Percentiles rank a stretch among this genome's conserved stretches.
These are phyloP conservation scores for Platycheirus albimanus DNA, from an alignment of 2,888 invertebrate genomes.

Conservation along the genomic window DNA sequence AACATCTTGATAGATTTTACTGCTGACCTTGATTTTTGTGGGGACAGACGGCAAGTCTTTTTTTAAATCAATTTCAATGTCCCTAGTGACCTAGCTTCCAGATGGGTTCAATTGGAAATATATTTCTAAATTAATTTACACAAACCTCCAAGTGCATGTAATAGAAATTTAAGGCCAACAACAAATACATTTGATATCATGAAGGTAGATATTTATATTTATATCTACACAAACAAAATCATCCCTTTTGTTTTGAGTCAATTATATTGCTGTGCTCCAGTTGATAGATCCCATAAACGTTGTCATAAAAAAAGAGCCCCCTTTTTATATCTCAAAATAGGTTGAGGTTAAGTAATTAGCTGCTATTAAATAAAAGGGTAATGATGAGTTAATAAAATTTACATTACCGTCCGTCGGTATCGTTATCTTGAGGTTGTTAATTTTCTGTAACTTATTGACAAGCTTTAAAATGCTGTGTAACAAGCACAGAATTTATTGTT, in stretches of 20 bases:
- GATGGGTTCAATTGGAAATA: too few species aligned
- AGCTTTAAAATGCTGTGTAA: too few species aligned
- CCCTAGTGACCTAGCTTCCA: too few species aligned
- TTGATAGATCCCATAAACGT: neutral
- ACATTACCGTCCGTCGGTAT: neutral
- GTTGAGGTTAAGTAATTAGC: slow-evolving; percentile 9
- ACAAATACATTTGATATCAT: too few species aligned
- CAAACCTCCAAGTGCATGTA: too few species aligned
- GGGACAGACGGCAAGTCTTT: neutral
- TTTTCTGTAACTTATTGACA: neutral
- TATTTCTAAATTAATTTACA: too few species aligned
- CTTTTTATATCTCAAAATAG: neutral
- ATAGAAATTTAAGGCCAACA: too few species aligned
- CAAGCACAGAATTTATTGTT: too few species aligned
- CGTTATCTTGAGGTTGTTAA: neutral
- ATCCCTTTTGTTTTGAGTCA: too few species aligned
- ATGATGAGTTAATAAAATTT: slow-evolving; percentile 4
- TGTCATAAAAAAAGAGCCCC: slow-evolving; percentile 9
- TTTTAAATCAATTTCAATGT: slow-evolving; percentile 8
- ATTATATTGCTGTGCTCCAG: too few species aligned
- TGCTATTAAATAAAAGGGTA: neutral
- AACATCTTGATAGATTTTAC: neutral
- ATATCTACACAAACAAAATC: too few species aligned
- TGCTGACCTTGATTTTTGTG: slow-evolving; percentile 15
- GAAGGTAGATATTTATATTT: too few species aligned